These are phyloP conservation scores for Callipepla squamata DNA, from an alignment of 2,113 vertebrate genomes.

Conservation along the genomic window DNA sequence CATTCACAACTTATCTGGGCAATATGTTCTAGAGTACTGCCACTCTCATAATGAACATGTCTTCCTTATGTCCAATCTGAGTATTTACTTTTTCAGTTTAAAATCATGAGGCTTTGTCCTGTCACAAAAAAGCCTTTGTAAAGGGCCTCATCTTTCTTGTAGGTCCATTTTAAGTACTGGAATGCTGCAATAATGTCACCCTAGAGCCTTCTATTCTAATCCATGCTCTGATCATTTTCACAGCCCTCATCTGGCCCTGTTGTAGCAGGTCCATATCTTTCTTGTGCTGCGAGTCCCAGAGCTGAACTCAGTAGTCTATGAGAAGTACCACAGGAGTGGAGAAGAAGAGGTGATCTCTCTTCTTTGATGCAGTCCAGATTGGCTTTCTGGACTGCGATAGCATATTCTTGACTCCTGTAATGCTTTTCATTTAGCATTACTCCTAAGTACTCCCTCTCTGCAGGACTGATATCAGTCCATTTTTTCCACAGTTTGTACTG, in stretches of 20 bases:
- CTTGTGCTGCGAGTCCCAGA: not conserved
- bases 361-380: not conserved
- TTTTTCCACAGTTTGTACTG: not conserved
- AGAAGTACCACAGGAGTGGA: not conserved
- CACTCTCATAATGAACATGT: not conserved
- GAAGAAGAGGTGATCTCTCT: not conserved
- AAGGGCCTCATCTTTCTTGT: not conserved
- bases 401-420: not conserved
- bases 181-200: not conserved
- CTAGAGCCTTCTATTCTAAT: not conserved
- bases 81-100: not conserved
- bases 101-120: not conserved
- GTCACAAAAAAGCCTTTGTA: not conserved
- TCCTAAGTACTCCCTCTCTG: not conserved
- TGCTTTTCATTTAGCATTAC: not conserved
- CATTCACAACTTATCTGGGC: not conserved
- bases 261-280: not conserved
- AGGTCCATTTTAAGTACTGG: not conserved
- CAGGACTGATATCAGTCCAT: not conserved
- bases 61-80: not conserved
- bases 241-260: not conserved
- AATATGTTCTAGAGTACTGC: not conserved
- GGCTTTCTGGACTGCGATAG: not conserved
- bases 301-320: not conserved
- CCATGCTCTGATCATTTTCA: not conserved